Conservation (phyloP, 2,888 invertebrate genomes). For the Habrosyne pyritoides region DNA sequence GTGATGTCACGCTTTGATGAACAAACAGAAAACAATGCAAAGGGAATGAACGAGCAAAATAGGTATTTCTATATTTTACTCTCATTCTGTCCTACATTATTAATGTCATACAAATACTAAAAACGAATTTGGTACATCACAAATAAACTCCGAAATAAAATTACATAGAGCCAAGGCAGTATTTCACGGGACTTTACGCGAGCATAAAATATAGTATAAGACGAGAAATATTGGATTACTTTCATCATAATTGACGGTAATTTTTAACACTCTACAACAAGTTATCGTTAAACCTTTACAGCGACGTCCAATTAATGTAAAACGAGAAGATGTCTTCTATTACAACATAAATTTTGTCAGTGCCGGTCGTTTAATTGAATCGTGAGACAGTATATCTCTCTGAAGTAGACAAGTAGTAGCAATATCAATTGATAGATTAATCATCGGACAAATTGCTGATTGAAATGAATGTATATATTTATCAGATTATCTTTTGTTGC, state of each 20-base stretch:
- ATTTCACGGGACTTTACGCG: too few species aligned
- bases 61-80: too few species aligned
- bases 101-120: too few species aligned
- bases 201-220: background rate
- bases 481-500: slow-evolving; percentile 9
- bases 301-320: slow-evolving; percentile 65
- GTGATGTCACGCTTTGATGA: background rate
- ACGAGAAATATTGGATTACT: slow-evolving; percentile 11
- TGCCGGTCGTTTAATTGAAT: slow-evolving; percentile 55
- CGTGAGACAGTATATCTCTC: slow-evolving; percentile 42
- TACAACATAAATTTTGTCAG: slow-evolving; percentile 61
- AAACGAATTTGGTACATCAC: too few species aligned
- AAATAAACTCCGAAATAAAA: too few species aligned
- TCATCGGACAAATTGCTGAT: slow-evolving; percentile 15
- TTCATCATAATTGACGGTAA: slow-evolving; percentile 33
- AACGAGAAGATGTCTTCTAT: slow-evolving; percentile 59
- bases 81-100: too few species aligned
- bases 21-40: background rate
- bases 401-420: slow-evolving; percentile 42
- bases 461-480: slow-evolving; percentile 7
- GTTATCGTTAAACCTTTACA: slow-evolving; percentile 55
- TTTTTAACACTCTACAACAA: slow-evolving; percentile 47
- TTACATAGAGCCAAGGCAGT: too few species aligned
- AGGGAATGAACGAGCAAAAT: too few species aligned
- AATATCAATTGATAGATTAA: slow-evolving; percentile 31